Evolutionary conservation across 2,888 invertebrate species (phyloP).

Genomic region (Anagyrus pseudococci): DNA sequence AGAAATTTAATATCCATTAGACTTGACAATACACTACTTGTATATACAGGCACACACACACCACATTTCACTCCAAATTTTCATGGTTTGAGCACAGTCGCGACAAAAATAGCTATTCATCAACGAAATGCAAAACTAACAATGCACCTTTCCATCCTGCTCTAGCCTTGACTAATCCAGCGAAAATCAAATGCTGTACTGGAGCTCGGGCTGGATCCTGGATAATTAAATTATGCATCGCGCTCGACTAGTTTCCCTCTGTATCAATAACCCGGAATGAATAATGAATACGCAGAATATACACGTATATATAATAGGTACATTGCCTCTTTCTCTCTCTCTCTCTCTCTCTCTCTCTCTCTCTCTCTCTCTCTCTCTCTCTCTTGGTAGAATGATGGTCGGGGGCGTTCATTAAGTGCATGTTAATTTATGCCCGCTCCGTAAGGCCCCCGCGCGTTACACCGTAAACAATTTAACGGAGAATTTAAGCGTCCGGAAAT

Average conservation of each 20-base stretch:
- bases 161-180: too few relatives aligned
- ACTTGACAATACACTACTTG: too few relatives aligned
- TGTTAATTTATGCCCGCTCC: conserved; percentile 24
- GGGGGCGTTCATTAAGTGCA: conserved; percentile 23
- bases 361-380: too few relatives aligned
- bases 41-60: too few relatives aligned
- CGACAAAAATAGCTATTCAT: too few relatives aligned
- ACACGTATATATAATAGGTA: background rate
- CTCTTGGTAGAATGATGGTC: background rate
- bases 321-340: too few relatives aligned
- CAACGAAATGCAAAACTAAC: too few relatives aligned
- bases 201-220: background rate
- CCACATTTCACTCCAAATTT: too few relatives aligned
- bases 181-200: background rate
- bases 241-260: conserved; percentile 19
- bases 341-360: too few relatives aligned
- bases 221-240: conserved; percentile 22
- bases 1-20: too few relatives aligned
- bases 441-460: background rate
- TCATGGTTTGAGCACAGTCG: too few relatives aligned
- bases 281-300: conserved; percentile 12
- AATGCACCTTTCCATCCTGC: too few relatives aligned
- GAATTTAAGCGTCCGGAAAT: background rate
- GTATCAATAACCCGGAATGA: conserved; percentile 27
- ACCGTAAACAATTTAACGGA: conserved; percentile 21